Evolutionary conservation across 2,888 invertebrate genomes (phyloP).

Genomic region (Campoplex nolae): DNA sequence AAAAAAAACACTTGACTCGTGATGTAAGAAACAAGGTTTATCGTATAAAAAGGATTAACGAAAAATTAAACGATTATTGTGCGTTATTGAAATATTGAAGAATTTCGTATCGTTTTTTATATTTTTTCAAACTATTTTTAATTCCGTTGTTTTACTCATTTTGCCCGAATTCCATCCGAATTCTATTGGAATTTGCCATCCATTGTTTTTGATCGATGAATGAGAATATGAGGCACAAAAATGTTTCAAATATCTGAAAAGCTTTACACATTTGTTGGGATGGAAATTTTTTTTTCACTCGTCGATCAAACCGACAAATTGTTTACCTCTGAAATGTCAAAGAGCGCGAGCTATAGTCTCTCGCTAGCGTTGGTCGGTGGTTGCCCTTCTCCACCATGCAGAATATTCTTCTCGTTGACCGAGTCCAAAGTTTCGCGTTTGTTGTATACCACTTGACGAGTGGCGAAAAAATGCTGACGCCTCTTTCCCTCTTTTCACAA

Average conservation of each 20-base stretch:
- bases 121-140: background rate
- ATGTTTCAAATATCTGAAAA: background rate
- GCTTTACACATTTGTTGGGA: conserved; percentile 1
- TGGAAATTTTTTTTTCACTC: conserved; percentile 24
- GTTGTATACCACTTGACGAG: background rate
- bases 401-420: conserved; percentile 48
- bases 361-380: conserved; percentile 11
- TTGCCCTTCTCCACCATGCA: background rate
- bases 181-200: background rate
- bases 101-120: background rate
- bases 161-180: background rate
- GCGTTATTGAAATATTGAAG: no score
- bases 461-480: conserved; percentile 35
- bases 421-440: conserved; percentile 36
- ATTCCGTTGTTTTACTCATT: background rate
- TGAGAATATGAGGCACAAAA: background rate
- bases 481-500: conserved; percentile 9
- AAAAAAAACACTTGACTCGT: no score
- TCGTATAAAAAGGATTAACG: no score
- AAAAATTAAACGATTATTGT: no score
- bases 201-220: background rate
- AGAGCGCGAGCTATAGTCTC: conserved; percentile 1
- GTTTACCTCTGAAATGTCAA: conserved; percentile 54
- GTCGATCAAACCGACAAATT: conserved; percentile 45
- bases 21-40: no score